Percentiles rank a stretch among this genome's conserved stretches.
phyloP scores from a whole-genome alignment of 2,888 invertebrate genomes.

The Heliothis peltigera region DNA sequence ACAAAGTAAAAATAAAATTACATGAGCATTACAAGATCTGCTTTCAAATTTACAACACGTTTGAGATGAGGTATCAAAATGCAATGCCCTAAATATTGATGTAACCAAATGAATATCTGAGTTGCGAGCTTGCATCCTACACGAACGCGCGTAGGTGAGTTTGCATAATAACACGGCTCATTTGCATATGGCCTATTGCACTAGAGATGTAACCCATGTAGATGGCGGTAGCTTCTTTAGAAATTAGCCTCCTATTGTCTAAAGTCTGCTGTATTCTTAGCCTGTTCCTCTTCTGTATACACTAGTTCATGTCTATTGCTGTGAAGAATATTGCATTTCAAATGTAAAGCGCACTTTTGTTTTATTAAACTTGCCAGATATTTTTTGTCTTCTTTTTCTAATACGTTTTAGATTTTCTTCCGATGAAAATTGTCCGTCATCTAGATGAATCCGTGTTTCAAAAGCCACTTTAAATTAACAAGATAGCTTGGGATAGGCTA shows the following conservation, averaged over 20 bases:
- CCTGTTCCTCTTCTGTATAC: not conserved
- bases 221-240: constrained; percentile 13
- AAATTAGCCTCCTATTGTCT: constrained; percentile 11
- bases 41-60: not conserved
- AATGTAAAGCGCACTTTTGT: not conserved
- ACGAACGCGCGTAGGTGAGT: constrained; percentile 21
- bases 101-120: constrained; percentile 39
- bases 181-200: constrained; percentile 21
- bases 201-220: constrained; percentile 6
- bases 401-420: too few relatives aligned
- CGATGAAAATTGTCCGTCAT: too few relatives aligned
- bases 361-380: too few relatives aligned
- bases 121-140: constrained; percentile 30
- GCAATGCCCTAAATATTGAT: constrained; percentile 15
- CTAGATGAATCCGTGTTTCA: too few relatives aligned
- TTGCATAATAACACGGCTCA: constrained; percentile 28
- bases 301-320: not conserved
- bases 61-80: constrained; percentile 19
- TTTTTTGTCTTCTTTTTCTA: too few relatives aligned
- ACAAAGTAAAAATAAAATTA: not conserved
- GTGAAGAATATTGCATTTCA: not conserved
- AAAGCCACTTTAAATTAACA: too few relatives aligned
- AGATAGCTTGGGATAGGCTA: too few relatives aligned
- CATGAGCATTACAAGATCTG: not conserved
- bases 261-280: not conserved